Percentiles rank a stretch among this genome's conserved stretches.
Evolutionary conservation across 2,888 invertebrate species (phyloP).

Genomic region (Poecilus cupreus): DNA sequence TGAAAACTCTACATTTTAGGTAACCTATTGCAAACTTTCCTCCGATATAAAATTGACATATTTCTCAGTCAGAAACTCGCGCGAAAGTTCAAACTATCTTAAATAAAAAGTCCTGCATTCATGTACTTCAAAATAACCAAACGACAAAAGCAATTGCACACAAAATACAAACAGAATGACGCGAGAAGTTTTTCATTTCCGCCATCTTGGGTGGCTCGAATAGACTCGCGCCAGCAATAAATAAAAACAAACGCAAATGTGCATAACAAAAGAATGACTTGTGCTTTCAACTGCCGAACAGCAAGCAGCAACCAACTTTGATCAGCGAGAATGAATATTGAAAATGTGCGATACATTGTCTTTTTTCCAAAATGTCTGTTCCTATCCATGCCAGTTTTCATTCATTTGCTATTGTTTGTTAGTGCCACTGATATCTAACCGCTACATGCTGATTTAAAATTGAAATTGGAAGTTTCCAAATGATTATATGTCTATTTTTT

Average conservation of each 20-base stretch:
- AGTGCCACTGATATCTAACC: too few relatives aligned
- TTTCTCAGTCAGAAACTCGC: conserved; percentile 44
- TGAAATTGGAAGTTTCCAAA: too few relatives aligned
- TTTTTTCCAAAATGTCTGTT: background rate
- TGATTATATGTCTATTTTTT: too few relatives aligned
- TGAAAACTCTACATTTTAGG: conserved; percentile 34
- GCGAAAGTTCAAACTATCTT: conserved; percentile 44
- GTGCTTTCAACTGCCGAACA: background rate
- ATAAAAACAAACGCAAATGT: conserved; percentile 37
- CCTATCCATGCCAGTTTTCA: too few relatives aligned
- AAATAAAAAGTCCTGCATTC: conserved; percentile 6
- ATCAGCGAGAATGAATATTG: background rate
- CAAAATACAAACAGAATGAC: conserved; percentile 13
- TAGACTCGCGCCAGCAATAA: background rate
- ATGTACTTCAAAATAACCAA: conserved; percentile 48
- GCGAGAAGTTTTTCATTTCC: conserved; percentile 12
- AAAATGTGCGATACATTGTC: background rate
- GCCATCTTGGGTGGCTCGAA: conserved; percentile 1
- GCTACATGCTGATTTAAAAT: too few relatives aligned
- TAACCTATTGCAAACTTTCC: conserved; percentile 48
- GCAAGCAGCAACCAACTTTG: background rate
- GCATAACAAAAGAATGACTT: conserved; percentile 30
- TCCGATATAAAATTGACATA: conserved; percentile 54
- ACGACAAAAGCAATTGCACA: conserved; percentile 45
- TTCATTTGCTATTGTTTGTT: too few relatives aligned